Base-by-base conservation (phyloP, 2,888 invertebrate genomes). In the Tinea trinotella region DNA sequence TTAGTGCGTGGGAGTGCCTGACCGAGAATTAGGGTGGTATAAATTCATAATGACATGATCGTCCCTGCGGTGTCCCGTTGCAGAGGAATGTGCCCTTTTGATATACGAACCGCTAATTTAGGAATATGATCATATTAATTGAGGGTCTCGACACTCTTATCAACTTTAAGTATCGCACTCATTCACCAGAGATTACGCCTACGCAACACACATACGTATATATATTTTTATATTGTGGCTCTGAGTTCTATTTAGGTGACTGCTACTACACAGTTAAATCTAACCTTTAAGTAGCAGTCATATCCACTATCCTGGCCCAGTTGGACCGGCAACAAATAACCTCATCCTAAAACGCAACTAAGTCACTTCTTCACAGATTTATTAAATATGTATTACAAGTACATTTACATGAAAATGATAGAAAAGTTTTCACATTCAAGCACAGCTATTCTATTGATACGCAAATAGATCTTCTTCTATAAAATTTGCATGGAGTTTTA, bases 21-120 rank as follows among this genome's bases (percentile, higher is more conserved):
- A 59, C 61, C 60, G 65, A 71, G 76, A 77, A 76, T 79, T 77
- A 77, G 69, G 69, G 68, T 74, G 70, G 70, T 77, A 80, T 79
- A 81, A 78, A 71, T 76, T 74, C 67, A 67, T 75, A 76, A 80
- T 76, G 68, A 73, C 71, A 63, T 59, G 53, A 10, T 18, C 15
- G 52, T 7, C 18, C 54, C 55, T 48, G 54, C 58, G 61, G 61
- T 60, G 61, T 65, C 63, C 57, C 59, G 60, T 61, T 59, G 58
- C 59, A 57, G 20, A 2, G 20, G 36, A 30, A 22, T 46, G 46
- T 44, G 20, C 15, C 35, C 24, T 34, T 22, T 10, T 46, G 52
- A 18, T 22, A 52, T 34, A 54, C 22, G 46, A 56, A 54, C 56
- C 54, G n/a, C 24, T 17, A 52, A 56, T 54, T 44, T 50, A 9